A percentile compares a stretch with the other conserved stretches of the same genome.
Evolutionary conservation across 2,888 invertebrate species (phyloP).

Genomic region (Ophion costatus): DNA sequence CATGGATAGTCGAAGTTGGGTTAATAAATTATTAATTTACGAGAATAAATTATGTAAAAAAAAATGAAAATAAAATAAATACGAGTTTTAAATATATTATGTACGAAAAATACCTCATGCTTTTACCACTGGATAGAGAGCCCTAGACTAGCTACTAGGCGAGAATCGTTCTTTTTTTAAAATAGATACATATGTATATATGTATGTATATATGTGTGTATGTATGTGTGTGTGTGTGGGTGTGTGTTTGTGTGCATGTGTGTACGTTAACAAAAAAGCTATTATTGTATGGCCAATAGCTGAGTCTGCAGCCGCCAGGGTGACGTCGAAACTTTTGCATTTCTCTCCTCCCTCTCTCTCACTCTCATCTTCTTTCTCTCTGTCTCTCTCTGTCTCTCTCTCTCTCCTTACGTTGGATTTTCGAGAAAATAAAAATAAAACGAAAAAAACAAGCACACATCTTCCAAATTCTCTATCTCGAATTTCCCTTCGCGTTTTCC

Average conservation of each 20-base stretch:
- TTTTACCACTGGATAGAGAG: conserved; percentile 82
- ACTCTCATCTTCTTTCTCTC: conserved; percentile 45
- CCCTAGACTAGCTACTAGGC: conserved; percentile 82
- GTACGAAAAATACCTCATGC: conserved; percentile 82
- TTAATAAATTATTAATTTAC: conserved; percentile 80
- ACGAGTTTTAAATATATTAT: conserved; percentile 78
- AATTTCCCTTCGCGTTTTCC: conserved; percentile 2
- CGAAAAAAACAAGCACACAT: neutral
- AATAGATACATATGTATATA: conserved; percentile 31
- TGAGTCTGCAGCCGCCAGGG: conserved; percentile 75
- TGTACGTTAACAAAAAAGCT: conserved; percentile 73
- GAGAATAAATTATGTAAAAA: conserved; percentile 75
- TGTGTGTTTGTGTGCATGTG: too few species aligned
- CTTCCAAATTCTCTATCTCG: conserved; percentile 18
- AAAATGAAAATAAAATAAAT: conserved; percentile 72
- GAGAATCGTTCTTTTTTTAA: conserved; percentile 72
- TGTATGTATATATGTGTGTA: conserved; percentile 22
- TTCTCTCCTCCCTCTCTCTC: conserved; percentile 52
- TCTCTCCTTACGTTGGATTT: neutral
- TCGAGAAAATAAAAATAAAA: too few species aligned
- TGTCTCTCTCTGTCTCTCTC: conserved; percentile 30
- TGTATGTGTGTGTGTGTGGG: conserved; percentile 1
- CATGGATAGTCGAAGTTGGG: conserved; percentile 74
- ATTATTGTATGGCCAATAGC: conserved; percentile 73
- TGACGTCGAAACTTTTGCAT: conserved; percentile 66